These are phyloP conservation scores for Sceloporus tristichus DNA, from an alignment of 2,113 vertebrate species.

Conservation along the genomic window DNA sequence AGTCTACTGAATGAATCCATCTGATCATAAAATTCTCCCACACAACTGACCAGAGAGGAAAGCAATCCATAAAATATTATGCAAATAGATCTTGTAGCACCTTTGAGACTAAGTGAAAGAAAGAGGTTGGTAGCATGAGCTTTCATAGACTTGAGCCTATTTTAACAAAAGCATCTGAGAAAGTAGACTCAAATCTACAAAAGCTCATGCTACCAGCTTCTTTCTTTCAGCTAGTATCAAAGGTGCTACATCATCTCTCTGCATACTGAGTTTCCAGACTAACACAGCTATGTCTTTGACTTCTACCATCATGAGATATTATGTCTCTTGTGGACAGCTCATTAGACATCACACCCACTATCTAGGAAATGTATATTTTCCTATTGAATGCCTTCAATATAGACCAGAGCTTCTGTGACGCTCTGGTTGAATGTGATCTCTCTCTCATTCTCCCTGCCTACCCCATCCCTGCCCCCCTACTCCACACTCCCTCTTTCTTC, in stretches of 20 bases:
- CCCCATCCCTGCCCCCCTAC: too few relatives aligned
- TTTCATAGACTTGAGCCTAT: too few relatives aligned
- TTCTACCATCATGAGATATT: not conserved
- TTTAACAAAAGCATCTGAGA: too few relatives aligned
- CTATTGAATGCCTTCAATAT: not conserved
- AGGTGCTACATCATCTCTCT: too few relatives aligned
- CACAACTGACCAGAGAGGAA: not conserved
- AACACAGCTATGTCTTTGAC: too few relatives aligned
- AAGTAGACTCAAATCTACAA: too few relatives aligned
- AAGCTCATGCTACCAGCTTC: too few relatives aligned
- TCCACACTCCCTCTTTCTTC: not conserved
- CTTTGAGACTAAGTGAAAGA: too few relatives aligned
- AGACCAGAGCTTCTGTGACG: not conserved
- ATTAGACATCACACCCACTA: not conserved
- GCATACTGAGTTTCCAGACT: too few relatives aligned
- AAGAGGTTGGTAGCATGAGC: too few relatives aligned
- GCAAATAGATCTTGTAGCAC: too few relatives aligned
- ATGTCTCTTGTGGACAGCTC: not conserved
- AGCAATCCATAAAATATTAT: not conserved
- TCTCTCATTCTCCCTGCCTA: not conserved
- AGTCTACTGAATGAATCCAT: not conserved
- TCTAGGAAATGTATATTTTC: not conserved
- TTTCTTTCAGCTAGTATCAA: too few relatives aligned
- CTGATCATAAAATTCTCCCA: not conserved
- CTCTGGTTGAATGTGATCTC: not conserved